Evolutionary conservation across 2,113 vertebrate genomes (phyloP).

Genomic region (Xiphophorus couchianus): DNA sequence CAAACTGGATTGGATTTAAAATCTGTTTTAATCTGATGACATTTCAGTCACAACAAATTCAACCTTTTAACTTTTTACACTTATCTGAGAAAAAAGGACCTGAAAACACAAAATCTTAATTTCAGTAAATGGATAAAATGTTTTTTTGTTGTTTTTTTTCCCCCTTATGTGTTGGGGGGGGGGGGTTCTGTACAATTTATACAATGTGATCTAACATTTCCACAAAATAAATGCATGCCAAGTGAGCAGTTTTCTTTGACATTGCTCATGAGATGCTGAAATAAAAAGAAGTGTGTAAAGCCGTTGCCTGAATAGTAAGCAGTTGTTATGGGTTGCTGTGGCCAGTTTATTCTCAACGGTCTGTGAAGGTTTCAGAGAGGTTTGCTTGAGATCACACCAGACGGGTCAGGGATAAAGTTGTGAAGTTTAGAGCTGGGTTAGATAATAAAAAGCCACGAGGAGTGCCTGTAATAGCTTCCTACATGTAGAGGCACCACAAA

Average conservation of each 20-base stretch:
- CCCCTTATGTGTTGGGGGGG: background rate
- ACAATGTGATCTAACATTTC: constrained; percentile 31
- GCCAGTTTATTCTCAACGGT: background rate
- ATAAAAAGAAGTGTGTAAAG: constrained; percentile 59
- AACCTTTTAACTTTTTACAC: constrained; percentile 13
- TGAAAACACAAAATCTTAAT: constrained; percentile 50
- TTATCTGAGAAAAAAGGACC: constrained; percentile 24
- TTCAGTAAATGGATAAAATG: constrained; percentile 44
- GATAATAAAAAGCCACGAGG: too few species aligned
- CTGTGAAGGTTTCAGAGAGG: background rate
- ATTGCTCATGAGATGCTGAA: constrained; percentile 46
- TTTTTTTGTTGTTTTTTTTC: constrained; percentile 15
- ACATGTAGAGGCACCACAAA: too few species aligned
- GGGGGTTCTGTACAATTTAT: constrained; percentile 38
- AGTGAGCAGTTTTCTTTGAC: constrained; percentile 45
- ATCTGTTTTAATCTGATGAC: constrained; percentile 8
- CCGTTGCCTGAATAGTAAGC: background rate
- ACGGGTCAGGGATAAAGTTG: background rate
- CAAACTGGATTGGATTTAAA: constrained; percentile 12
- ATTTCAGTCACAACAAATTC: background rate
- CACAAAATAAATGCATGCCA: constrained; percentile 37
- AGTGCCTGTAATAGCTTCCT: too few species aligned
- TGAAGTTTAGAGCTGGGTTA: too few species aligned
- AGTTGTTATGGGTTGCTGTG: constrained; percentile 12
- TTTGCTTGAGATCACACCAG: background rate